phyloP scores from a whole-genome alignment of 1,140 invertebrate species.

The Gryllus bimaculatus region DNA sequence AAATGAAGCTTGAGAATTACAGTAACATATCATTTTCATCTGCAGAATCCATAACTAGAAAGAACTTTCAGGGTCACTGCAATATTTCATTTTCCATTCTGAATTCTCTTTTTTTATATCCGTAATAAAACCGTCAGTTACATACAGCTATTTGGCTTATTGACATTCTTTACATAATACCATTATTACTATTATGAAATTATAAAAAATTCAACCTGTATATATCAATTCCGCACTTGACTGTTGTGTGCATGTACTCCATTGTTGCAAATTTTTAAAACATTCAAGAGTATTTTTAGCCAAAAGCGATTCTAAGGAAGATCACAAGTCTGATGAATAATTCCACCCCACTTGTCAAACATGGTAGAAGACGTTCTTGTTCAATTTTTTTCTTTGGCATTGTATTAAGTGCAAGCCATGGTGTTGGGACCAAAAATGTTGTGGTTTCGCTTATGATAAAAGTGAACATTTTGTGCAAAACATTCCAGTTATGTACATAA shows the following conservation, averaged over 20 bases:
- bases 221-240: conserved; percentile 17
- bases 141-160: neutral
- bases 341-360: neutral
- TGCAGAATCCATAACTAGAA: neutral
- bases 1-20: neutral
- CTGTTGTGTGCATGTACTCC: conserved; percentile 19
- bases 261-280: conserved; percentile 16
- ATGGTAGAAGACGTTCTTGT: neutral
- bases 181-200: neutral
- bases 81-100: conserved; percentile 6
- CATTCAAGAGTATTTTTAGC: neutral
- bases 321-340: conserved; percentile 8
- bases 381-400: neutral
- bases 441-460: neutral
- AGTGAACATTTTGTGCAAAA: neutral
- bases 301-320: neutral
- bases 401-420: neutral
- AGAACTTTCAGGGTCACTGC: neutral
- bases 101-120: neutral
- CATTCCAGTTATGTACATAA: neutral
- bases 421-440: conserved; percentile 10
- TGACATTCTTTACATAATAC: neutral
- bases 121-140: neutral
- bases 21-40: neutral
- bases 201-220: conserved; percentile 11